Evolutionary conservation across 2,797 vertebrate species (phyloP).

Genomic region (Atherinosoma microstoma): DNA sequence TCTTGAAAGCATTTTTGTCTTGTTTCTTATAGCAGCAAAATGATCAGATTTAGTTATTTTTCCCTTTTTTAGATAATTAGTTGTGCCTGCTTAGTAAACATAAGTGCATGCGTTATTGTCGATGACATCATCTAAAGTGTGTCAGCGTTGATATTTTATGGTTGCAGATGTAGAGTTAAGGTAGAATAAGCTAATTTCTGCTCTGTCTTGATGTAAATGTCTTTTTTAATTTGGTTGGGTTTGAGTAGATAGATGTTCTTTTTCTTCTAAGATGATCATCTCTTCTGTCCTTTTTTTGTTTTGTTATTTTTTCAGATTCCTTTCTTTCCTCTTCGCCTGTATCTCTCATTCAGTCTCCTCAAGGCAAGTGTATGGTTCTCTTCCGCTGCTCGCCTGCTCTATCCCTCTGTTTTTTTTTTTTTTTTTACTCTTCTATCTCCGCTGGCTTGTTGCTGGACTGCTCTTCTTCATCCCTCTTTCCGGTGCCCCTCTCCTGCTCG

Average conservation of each 20-base stretch:
- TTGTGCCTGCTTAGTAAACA: constrained; percentile 50
- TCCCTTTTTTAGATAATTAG: constrained; percentile 9
- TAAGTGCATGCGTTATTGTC: constrained; percentile 67
- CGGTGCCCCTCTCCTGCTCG: constrained; percentile 81
- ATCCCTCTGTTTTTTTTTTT: constrained; percentile 40
- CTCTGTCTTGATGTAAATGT: constrained; percentile 41
- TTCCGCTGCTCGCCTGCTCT: constrained; percentile 81
- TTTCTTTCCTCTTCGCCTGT: constrained; percentile 95
- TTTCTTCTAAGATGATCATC: constrained; percentile 77
- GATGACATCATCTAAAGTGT: constrained; percentile 23
- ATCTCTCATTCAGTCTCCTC: constrained; percentile 96
- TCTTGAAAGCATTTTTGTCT: constrained; percentile 7
- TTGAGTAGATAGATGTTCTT: constrained; percentile 44
- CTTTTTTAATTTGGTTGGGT: constrained; percentile 40
- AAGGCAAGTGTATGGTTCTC: constrained; percentile 93
- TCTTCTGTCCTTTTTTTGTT: constrained; percentile 82
- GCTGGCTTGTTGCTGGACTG: constrained; percentile 78
- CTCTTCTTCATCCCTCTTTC: constrained; percentile 78
- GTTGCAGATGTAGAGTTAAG: constrained; percentile 57
- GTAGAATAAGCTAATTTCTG: constrained; percentile 47
- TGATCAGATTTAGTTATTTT: constrained; percentile 6
- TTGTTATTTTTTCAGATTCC: constrained; percentile 96
- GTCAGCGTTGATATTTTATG: constrained; percentile 9
- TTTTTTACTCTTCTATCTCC: constrained; percentile 57
- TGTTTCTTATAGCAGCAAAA: constrained; percentile 10